Base-by-base conservation (phyloP, 2,113 vertebrate species). In the Mellivora capensis region DNA sequence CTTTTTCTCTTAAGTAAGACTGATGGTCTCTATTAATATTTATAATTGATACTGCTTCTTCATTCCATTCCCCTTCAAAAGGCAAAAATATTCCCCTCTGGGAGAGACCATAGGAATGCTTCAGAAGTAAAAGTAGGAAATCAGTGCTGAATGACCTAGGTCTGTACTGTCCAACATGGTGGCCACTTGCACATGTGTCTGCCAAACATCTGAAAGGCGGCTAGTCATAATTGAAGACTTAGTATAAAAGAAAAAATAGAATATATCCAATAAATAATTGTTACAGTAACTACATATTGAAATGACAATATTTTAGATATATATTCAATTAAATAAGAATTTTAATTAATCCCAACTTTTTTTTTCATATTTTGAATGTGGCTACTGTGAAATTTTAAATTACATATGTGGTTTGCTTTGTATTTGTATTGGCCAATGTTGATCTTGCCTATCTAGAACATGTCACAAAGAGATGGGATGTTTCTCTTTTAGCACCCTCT, bases 241-340 rank as follows among this genome's bases (percentile, higher is more conserved):
- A n/a, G 2, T 47, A 95, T 74, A n/a, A 76, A 98, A 93, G n/a
- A 62, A 52, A 76, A 25, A 91, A 85, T 85, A 25, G 76, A 71
- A 93, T 96, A 84, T 57, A 74, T 15, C 13, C 39, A n/a, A 77
- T 59, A 57, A 82, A 74, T 86, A 91, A 74, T 72, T 96, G 80
- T 90, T 54, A 71, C 77, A 76, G 18, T 27, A 52, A 62, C 81
- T 77, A 76, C 42, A 93, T 47, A 27, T 52, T 93, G 23, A 94
- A 80, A 87, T 62, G 20, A 77, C 59, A 81, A 72, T 93, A 88
- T 85, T 96, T 91, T 91, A 20, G 29, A 59, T 71, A 80, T 49
- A 57, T 29, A 80, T 71, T 90, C 18, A 5, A 67, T 83, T 34
- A 81, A 49, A 69, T 89, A 80, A 57, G 47, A 67, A 17, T 27